phyloP scores from a whole-genome alignment of 2,888 invertebrate genomes.

The Protophormia terraenovae region DNA sequence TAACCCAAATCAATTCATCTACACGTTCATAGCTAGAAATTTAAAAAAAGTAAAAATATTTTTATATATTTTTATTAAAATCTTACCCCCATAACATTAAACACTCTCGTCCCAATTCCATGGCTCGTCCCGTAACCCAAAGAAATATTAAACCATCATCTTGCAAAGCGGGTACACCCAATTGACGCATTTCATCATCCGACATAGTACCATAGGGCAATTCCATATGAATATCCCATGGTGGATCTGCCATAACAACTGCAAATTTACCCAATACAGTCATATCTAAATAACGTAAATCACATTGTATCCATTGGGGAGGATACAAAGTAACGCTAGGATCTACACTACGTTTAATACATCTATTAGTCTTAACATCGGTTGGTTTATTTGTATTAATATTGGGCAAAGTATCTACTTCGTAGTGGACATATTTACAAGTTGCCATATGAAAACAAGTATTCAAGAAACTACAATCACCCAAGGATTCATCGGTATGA shows the following conservation, averaged over 20 bases:
- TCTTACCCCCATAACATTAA: constrained; percentile 93
- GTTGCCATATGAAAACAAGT: constrained; percentile 99
- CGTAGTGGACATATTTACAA: constrained; percentile 99
- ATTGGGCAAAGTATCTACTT: constrained; percentile 89
- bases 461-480: constrained; percentile 98
- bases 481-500: constrained; percentile 96
- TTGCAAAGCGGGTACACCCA: constrained; percentile 96
- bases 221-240: constrained; percentile 99
- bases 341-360: constrained; percentile 79
- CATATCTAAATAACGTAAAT: constrained; percentile 88
- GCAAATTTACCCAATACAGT: constrained; percentile 92
- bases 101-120: constrained; percentile 96
- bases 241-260: constrained; percentile 99
- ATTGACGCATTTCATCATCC: constrained; percentile 98
- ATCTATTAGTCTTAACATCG: constrained; percentile 79
- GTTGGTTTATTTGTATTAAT: constrained; percentile 79
- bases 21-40: constrained; percentile 89
- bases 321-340: constrained; percentile 88
- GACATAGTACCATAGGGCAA: constrained; percentile 99
- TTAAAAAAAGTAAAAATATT: not conserved
- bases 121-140: constrained; percentile 95
- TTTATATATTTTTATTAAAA: not conserved
- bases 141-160: constrained; percentile 98
- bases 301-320: constrained; percentile 98
- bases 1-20: constrained; percentile 99